Percentiles rank a stretch among this genome's conserved stretches.
These are phyloP conservation scores for Antitype chi DNA, from an alignment of 2,888 invertebrate species.

Conservation along the genomic window DNA sequence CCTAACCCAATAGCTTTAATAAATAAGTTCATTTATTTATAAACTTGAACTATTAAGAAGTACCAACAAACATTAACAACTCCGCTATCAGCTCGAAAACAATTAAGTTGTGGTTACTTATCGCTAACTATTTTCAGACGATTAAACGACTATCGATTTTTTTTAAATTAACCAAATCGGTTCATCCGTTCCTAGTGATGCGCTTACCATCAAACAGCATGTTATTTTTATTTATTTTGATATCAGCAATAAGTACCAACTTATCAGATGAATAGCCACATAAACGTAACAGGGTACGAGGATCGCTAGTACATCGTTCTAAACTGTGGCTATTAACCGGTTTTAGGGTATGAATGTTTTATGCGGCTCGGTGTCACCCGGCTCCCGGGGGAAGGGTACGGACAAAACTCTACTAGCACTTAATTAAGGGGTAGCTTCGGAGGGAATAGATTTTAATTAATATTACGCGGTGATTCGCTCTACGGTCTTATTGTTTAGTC, in stretches of 20 bases:
- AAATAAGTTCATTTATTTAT: not conserved
- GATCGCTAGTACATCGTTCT: constrained; percentile 68
- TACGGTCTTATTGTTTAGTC: constrained; percentile 74
- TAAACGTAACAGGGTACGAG: constrained; percentile 53
- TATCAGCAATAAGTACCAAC: constrained; percentile 13
- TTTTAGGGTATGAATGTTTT: constrained; percentile 86
- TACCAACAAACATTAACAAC: not conserved
- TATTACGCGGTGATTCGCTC: constrained; percentile 78
- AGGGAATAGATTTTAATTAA: constrained; percentile 88
- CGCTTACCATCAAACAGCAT: not conserved
- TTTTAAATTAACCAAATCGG: too few species aligned
- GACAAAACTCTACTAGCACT: constrained; percentile 85
- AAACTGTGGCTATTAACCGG: constrained; percentile 86
- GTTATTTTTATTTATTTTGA: not conserved
- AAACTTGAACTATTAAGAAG: not conserved
- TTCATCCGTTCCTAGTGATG: too few species aligned
- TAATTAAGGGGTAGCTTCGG: constrained; percentile 85
- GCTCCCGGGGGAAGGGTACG: constrained; percentile 80
- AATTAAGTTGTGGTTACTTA: not conserved
- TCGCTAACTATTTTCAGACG: not conserved
- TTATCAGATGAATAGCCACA: constrained; percentile 44
- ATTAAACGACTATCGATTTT: too few species aligned
- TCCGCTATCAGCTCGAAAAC: not conserved
- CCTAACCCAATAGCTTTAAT: not conserved
- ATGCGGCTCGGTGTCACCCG: constrained; percentile 81